Evolutionary conservation across 1,140 invertebrate genomes (phyloP).

Genomic region (Potamilus streckersoni): DNA sequence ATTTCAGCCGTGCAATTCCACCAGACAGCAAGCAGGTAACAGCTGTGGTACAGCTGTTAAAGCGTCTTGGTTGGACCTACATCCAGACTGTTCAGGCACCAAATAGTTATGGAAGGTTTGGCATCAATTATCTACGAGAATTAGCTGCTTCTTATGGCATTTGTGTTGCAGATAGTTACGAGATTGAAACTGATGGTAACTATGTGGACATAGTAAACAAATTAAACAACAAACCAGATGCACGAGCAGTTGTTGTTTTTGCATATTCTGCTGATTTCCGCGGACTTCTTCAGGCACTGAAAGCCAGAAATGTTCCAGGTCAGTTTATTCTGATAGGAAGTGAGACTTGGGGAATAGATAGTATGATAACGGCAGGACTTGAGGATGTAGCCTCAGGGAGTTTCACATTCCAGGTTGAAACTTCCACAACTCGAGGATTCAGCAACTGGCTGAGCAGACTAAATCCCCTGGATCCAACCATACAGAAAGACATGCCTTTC

Average conservation of each 20-base stretch:
- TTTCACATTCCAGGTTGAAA: slow-evolving; percentile 36
- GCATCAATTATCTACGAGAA: slow-evolving; percentile 20
- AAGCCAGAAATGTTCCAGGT: slow-evolving; percentile 19
- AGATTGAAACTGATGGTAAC: slow-evolving; percentile 22
- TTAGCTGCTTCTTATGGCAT: slow-evolving; percentile 22
- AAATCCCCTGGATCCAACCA: slow-evolving; percentile 22
- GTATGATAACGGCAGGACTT: slow-evolving; percentile 26
- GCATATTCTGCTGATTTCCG: slow-evolving; percentile 27
- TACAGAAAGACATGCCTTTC: slow-evolving; percentile 38
- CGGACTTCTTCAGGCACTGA: slow-evolving; percentile 35
- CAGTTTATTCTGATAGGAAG: slow-evolving; percentile 50
- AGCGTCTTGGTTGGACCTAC: slow-evolving; percentile 46
- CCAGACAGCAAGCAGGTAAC: slow-evolving; percentile 82
- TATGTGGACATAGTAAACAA: slow-evolving; percentile 29
- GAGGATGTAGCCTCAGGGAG: slow-evolving; percentile 39
- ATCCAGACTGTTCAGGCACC: slow-evolving; percentile 43
- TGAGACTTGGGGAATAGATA: slow-evolving; percentile 39
- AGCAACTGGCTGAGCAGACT: slow-evolving; percentile 35
- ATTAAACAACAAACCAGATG: slow-evolving; percentile 31
- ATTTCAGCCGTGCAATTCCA: slow-evolving; percentile 82
- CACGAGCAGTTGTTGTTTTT: slow-evolving; percentile 47
- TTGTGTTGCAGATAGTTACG: slow-evolving; percentile 39
- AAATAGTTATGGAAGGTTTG: slow-evolving; percentile 16
- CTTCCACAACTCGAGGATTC: slow-evolving; percentile 21
- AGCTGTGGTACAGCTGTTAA: slow-evolving; percentile 70